A percentile compares a stretch with the other conserved stretches of the same genome.
These are phyloP conservation scores for Numida meleagris DNA, from an alignment of 2,113 vertebrate genomes.

Conservation along the genomic window DNA sequence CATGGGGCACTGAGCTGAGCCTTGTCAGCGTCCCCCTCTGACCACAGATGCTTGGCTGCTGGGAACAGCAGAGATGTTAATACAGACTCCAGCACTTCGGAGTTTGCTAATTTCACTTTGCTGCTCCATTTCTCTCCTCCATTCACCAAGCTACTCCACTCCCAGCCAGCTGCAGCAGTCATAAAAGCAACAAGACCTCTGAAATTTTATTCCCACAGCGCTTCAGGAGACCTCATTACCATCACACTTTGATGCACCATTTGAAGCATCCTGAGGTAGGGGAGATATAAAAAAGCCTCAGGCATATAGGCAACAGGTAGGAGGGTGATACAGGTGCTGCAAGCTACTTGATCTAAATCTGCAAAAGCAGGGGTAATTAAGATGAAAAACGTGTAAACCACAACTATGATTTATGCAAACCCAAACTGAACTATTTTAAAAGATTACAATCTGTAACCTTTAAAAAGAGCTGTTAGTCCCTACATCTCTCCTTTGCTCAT, in stretches of 20 bases:
- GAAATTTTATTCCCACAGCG: neutral
- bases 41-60: neutral
- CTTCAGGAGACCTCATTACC: neutral
- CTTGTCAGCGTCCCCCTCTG: accelerated
- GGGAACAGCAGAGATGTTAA: neutral
- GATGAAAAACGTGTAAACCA: neutral
- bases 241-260: neutral
- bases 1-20: accelerated
- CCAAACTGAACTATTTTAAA: neutral
- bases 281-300: neutral
- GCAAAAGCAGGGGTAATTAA: neutral
- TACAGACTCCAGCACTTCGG: neutral
- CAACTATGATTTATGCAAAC: neutral
- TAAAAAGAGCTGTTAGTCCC: neutral
- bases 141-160: neutral
- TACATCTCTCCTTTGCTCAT: neutral
- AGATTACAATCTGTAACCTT: neutral
- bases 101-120: neutral
- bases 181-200: neutral
- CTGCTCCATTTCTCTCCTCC: neutral
- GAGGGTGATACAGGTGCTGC: neutral
- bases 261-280: neutral
- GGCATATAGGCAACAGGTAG: neutral
- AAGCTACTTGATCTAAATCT: neutral
- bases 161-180: accelerated